Evolutionary conservation across 1,140 invertebrate species (phyloP), one percentile per base, ranked within the genome.

Genomic region (Stenopsyche tienmushanensis): DNA sequence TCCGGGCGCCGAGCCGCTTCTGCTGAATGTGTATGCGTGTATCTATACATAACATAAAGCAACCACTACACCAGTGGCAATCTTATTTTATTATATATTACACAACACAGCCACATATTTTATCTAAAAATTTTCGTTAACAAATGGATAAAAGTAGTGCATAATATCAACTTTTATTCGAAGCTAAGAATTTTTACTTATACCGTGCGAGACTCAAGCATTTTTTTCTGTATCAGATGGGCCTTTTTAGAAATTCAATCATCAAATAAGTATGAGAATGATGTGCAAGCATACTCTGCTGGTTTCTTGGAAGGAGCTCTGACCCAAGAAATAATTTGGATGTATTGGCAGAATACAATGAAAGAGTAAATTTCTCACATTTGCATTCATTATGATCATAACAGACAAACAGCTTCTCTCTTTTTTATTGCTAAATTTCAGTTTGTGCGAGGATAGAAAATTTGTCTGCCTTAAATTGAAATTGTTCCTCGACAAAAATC

Each of bases 221-320:
- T 13, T 23, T 53, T 9, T 53, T 13, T 23, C 5, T 53, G 10
- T 57, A 8, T n/a, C 25, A 86, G 86, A 24, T 87, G 85, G 85
- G 82, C 81, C 2, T 84, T 80, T 69, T 68, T 87, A 1, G 83
- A 86, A 67, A 66, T 86, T 1, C 76, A 82, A 57, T 82, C 84
- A 2, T 78, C 80, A 65, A 62, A 67, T 8, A 66, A 76, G 20
- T 75, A 69, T 47, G 71, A 72, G 23, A 82, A 85, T 76, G 78
- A 81, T 62, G 73, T 80, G 34, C 88, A 90, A 75, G 86, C 86
- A 0, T 88, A 85, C 72, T 83, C 83, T 15, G 88, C 88, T 3
- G 89, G 89, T 3, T 80, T 84, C 57, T 75, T 85, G 2, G 89
- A 90, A 75, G 88, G 87, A 0, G 81, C 73, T 64, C 73, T 85